A percentile compares a stretch with the other conserved stretches of the same genome.
These are phyloP conservation scores for Helicoverpa zea DNA, from an alignment of 1,140 invertebrate genomes.

Conservation along the genomic window DNA sequence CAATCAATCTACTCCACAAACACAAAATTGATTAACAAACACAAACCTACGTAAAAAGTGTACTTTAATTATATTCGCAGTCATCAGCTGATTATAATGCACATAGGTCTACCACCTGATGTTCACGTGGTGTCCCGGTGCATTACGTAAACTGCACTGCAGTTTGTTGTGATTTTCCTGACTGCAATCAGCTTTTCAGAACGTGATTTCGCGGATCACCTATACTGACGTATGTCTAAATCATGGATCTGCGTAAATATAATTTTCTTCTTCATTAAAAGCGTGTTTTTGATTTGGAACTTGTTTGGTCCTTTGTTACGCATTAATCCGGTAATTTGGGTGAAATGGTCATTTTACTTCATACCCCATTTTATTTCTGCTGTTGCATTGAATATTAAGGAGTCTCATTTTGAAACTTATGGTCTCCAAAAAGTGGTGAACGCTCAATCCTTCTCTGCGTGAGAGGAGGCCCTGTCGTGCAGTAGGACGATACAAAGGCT, in stretches of 20 bases:
- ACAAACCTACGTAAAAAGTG: neutral
- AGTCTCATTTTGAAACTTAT: too few species aligned
- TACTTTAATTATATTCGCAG: neutral
- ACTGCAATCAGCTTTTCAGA: slow-evolving; percentile 1
- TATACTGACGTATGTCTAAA: neutral
- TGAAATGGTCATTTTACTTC: too few species aligned
- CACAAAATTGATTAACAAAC: neutral
- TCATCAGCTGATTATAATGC: slow-evolving; percentile 9
- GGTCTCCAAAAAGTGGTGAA: too few species aligned
- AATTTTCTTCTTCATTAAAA: too few species aligned
- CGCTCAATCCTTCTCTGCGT: too few species aligned
- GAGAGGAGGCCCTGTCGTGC: too few species aligned
- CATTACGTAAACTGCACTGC: slow-evolving; percentile 3
- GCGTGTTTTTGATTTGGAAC: too few species aligned
- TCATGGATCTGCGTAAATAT: neutral
- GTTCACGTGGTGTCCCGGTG: slow-evolving; percentile 9
- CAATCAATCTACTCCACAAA: neutral
- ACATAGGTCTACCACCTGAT: slow-evolving; percentile 5
- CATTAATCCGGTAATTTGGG: too few species aligned
- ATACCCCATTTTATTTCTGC: too few species aligned
- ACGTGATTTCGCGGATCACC: slow-evolving; percentile 1
- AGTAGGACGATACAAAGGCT: too few species aligned
- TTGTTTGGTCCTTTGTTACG: too few species aligned
- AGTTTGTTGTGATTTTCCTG: slow-evolving; percentile 5
- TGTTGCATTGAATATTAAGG: too few species aligned